Evolutionary conservation across 2,113 vertebrate species (phyloP).

Genomic region (Microtus oregoni): DNA sequence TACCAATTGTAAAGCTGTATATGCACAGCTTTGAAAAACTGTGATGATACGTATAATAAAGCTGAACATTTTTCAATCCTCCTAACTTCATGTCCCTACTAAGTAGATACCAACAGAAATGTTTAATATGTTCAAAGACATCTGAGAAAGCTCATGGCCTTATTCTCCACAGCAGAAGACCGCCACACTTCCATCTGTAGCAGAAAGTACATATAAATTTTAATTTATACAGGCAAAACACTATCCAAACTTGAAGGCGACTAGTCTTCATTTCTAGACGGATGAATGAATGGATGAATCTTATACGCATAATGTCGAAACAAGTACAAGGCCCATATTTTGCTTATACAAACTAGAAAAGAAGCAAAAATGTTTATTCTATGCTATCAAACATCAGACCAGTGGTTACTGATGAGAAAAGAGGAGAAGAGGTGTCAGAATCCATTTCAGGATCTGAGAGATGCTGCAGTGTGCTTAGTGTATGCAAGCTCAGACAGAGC

Average conservation of each 20-base stretch:
- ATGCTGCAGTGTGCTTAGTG: background rate
- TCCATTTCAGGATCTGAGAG: background rate
- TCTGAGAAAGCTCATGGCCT: background rate
- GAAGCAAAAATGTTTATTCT: background rate
- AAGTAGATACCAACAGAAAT: background rate
- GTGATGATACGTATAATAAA: background rate
- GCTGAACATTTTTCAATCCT: background rate
- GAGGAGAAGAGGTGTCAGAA: background rate
- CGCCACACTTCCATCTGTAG: background rate
- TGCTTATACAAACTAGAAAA: background rate
- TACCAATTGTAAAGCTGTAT: slow-evolving; percentile 40
- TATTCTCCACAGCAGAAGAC: background rate
- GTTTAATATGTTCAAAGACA: slow-evolving; percentile 14
- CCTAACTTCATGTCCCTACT: background rate
- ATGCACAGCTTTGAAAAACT: background rate
- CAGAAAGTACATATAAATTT: background rate
- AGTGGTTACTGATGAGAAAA: background rate
- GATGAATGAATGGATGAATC: background rate
- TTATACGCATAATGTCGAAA: background rate
- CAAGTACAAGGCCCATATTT: background rate
- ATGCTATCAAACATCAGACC: background rate
- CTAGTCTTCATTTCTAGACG: background rate
- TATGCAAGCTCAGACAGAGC: background rate
- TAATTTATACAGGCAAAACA: background rate
- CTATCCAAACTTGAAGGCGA: background rate